phyloP scores from a whole-genome alignment of 2,113 vertebrate species.

The Rhegmatorhina hoffmannsi region DNA sequence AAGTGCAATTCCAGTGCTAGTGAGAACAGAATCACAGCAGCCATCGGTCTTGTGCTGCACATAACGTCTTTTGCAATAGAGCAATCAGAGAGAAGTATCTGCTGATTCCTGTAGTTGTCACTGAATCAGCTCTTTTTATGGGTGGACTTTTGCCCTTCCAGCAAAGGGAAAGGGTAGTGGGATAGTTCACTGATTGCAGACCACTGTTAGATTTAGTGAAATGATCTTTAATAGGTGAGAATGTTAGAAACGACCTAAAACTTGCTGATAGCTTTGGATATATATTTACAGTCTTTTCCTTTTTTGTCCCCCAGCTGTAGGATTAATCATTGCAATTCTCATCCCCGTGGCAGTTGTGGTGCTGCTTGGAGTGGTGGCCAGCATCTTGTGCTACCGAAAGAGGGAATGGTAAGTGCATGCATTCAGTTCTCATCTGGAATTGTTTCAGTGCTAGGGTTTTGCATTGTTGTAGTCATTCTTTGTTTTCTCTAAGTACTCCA shows the following conservation, averaged over 20 bases:
- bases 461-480: neutral
- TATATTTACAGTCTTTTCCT: neutral
- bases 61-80: neutral
- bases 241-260: neutral
- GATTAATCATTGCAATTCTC: slow-evolving; percentile 81
- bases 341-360: slow-evolving; percentile 77
- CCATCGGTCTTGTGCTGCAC: neutral
- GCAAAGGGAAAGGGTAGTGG: neutral
- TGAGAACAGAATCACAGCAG: neutral
- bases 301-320: slow-evolving; percentile 62
- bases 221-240: neutral
- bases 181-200: neutral
- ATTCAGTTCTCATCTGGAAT: neutral
- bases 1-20: neutral
- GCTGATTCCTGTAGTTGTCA: neutral
- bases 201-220: neutral
- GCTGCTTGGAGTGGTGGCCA: slow-evolving; percentile 73
- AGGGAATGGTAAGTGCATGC: slow-evolving; percentile 78
- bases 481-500: neutral
- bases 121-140: neutral
- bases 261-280: neutral
- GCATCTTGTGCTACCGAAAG: slow-evolving; percentile 79
- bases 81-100: neutral
- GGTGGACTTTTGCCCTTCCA: neutral
- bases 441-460: neutral